phyloP scores from a whole-genome alignment of 2,113 vertebrate genomes.

The Brevimyrus niger region DNA sequence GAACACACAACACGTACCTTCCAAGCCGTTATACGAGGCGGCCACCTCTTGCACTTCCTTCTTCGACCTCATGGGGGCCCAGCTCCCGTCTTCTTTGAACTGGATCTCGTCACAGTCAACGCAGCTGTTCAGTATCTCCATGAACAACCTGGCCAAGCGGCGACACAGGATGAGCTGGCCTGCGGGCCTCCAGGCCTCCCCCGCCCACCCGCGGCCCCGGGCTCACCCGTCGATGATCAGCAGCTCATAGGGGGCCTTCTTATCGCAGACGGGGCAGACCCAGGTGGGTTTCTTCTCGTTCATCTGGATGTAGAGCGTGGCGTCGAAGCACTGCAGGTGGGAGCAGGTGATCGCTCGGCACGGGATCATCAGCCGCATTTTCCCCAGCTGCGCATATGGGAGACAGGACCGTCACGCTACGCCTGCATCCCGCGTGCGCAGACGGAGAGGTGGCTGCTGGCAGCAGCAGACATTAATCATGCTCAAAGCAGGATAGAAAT shows the following conservation, averaged over 20 bases:
- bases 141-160: constrained; percentile 73
- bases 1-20: constrained; percentile 58
- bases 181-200: not conserved
- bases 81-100: constrained; percentile 93
- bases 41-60: constrained; percentile 94
- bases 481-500: not conserved
- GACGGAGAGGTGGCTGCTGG: not conserved
- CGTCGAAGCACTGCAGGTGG: constrained; percentile 98
- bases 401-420: not conserved
- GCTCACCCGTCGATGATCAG: constrained; percentile 94
- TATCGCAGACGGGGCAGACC: constrained; percentile 98
- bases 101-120: constrained; percentile 96
- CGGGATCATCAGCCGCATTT: constrained; percentile 93
- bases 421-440: constrained; percentile 14
- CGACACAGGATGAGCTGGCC: not conserved
- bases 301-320: constrained; percentile 97
- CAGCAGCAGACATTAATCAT: not conserved
- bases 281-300: constrained; percentile 98
- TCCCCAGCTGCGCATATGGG: constrained; percentile 73
- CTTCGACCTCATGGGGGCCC: constrained; percentile 95
- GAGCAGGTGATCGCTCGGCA: constrained; percentile 92
- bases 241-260: constrained; percentile 93
- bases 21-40: constrained; percentile 78
- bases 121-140: constrained; percentile 96
- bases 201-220: not conserved